Conservation (phyloP, 2,888 invertebrate species). For the Odiellus spinosus region DNA sequence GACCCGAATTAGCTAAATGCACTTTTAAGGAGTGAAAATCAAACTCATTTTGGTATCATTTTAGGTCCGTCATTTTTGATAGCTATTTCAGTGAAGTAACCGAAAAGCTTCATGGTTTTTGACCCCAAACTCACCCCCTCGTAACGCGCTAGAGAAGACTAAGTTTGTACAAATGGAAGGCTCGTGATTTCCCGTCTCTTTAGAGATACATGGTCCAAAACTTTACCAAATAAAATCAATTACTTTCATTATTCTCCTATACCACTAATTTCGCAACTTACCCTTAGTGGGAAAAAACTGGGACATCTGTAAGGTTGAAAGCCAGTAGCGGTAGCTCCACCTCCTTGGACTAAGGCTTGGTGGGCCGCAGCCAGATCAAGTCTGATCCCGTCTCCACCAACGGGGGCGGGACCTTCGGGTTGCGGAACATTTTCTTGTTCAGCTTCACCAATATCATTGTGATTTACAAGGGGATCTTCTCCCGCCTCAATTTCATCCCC, state of each 20-base stretch:
- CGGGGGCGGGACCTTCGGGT: slow-evolving; percentile 13
- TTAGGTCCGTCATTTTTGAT: too few species aligned
- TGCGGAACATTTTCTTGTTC: too few species aligned
- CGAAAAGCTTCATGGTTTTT: too few species aligned
- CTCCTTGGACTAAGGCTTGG: slow-evolving; percentile 70
- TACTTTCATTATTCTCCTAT: too few species aligned
- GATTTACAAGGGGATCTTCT: not conserved
- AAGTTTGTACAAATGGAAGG: too few species aligned
- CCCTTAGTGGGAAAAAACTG: slow-evolving; percentile 51
- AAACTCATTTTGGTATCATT: not conserved
- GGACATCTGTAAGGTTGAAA: slow-evolving; percentile 82
- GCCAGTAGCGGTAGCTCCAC: slow-evolving; percentile 43
- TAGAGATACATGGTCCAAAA: too few species aligned
- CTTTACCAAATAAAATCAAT: too few species aligned
- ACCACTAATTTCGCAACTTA: too few species aligned
- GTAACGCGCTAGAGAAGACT: too few species aligned
- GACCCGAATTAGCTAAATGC: not conserved
- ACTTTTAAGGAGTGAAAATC: slow-evolving; percentile 1
- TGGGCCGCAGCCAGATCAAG: slow-evolving; percentile 59
- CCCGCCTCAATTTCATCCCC: not conserved
- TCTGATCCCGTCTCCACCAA: slow-evolving; percentile 5
- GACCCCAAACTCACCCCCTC: too few species aligned
- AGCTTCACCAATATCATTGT: not conserved
- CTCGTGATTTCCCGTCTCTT: too few species aligned
- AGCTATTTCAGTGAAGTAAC: too few species aligned